These are phyloP conservation scores for Mionectes macconnelli DNA, from an alignment of 2,113 vertebrate genomes.

Conservation along the genomic window DNA sequence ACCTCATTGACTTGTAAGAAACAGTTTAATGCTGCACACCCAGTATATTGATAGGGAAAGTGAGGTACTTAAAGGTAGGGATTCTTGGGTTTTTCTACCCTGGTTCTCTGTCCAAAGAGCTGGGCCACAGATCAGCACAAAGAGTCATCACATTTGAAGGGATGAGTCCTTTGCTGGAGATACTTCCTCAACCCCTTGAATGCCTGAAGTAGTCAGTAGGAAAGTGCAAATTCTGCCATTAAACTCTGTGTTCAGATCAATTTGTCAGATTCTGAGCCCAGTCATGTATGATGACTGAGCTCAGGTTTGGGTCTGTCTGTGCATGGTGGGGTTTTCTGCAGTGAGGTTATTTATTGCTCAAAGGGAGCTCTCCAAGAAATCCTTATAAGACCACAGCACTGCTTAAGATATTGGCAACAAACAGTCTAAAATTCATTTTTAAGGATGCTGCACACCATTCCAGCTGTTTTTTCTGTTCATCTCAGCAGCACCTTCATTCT, in stretches of 20 bases:
- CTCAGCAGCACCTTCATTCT: slow-evolving; percentile 55
- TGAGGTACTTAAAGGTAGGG: not conserved
- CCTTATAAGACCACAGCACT: not conserved
- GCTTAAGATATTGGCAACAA: slow-evolving; percentile 42
- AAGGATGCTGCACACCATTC: slow-evolving; percentile 42
- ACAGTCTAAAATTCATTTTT: slow-evolving; percentile 47
- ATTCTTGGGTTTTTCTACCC: not conserved
- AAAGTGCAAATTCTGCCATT: not conserved
- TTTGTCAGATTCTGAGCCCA: not conserved
- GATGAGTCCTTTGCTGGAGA: not conserved
- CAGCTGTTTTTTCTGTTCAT: slow-evolving; percentile 50
- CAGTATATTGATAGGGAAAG: not conserved
- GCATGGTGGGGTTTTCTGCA: not conserved
- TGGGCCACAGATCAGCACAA: not conserved
- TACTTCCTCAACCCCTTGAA: not conserved
- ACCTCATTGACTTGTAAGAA: not conserved
- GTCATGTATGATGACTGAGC: not conserved
- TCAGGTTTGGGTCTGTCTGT: not conserved
- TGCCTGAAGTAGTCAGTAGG: not conserved
- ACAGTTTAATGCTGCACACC: not conserved
- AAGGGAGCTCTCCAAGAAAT: slow-evolving; percentile 38
- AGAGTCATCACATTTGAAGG: not conserved
- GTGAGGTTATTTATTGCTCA: not conserved
- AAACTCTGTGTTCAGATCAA: not conserved
- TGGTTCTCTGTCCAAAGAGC: too few species aligned